A percentile compares a stretch with the other conserved stretches of the same genome.
Conservation (phyloP, 2,797 vertebrate species). For the Neostethus bicornis region DNA sequence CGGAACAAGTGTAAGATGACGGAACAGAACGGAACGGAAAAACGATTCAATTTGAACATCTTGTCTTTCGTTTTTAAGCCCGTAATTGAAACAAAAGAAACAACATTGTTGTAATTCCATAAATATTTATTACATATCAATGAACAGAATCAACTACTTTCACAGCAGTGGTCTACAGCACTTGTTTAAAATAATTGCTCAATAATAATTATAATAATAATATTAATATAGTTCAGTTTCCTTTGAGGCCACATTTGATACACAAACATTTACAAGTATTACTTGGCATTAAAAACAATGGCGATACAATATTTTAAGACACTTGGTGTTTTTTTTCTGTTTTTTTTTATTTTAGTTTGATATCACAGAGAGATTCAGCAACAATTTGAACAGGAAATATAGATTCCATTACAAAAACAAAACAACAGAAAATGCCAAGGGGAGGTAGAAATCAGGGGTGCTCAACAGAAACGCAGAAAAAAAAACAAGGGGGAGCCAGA, state of each 20-base stretch:
- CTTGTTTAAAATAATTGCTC: conserved; percentile 83
- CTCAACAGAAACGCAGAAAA: conserved; percentile 45
- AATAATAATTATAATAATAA: conserved; percentile 73
- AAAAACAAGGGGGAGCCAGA: conserved; percentile 35
- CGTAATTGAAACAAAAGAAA: background rate
- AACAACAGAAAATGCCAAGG: conserved; percentile 55
- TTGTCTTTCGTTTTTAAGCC: no score
- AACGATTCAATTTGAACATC: no score
- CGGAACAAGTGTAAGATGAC: no score
- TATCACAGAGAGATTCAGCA: conserved; percentile 87
- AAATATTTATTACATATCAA: conserved; percentile 92
- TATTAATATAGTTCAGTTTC: conserved; percentile 80
- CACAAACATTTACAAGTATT: conserved; percentile 89
- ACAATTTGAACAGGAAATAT: conserved; percentile 88
- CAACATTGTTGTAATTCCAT: conserved; percentile 77
- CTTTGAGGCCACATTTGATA: conserved; percentile 90
- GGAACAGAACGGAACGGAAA: no score
- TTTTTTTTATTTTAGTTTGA: conserved; percentile 80
- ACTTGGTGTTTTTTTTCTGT: conserved; percentile 88
- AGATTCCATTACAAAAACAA: conserved; percentile 81
- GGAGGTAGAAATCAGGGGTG: conserved; percentile 68
- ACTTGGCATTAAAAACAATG: conserved; percentile 92
- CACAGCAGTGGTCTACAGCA: conserved; percentile 89
- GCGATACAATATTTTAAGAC: conserved; percentile 93
- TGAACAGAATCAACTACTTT: conserved; percentile 85